Evolutionary conservation across 2,797 vertebrate species (phyloP).

Genomic region (Benthosema pterotum): DNA sequence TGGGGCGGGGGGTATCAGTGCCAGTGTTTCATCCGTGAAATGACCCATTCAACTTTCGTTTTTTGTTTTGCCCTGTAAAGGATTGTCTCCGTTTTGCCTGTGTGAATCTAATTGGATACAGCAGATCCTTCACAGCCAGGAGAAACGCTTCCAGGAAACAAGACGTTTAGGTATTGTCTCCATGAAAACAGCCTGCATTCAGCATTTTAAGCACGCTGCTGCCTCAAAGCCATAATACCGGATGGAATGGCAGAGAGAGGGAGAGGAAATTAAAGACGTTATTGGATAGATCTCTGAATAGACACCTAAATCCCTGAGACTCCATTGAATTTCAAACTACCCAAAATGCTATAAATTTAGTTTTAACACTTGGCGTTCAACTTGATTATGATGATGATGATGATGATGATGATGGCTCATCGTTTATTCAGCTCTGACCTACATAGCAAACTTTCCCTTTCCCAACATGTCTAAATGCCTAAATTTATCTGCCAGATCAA

Average conservation of each 20-base stretch:
- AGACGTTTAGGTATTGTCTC: conserved; percentile 68
- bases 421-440: conserved; percentile 59
- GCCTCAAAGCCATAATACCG: conserved; percentile 32
- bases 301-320: conserved; percentile 39
- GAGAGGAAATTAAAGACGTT: conserved; percentile 34
- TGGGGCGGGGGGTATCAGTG: conserved; percentile 32
- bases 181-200: conserved; percentile 44
- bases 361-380: conserved; percentile 51
- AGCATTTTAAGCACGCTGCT: conserved; percentile 57
- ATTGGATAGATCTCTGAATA: conserved; percentile 59
- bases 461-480: conserved; percentile 22
- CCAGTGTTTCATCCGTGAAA: conserved; percentile 67
- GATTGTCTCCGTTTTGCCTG: conserved; percentile 57
- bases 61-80: conserved; percentile 50
- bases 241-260: conserved; percentile 39
- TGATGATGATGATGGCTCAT: conserved; percentile 6
- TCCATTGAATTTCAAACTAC: conserved; percentile 45
- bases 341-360: conserved; percentile 38
- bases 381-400: too few species aligned
- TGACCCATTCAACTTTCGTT: conserved; percentile 68
- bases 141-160: conserved; percentile 66
- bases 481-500: conserved; percentile 54
- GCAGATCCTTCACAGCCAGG: conserved; percentile 37
- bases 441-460: conserved; percentile 48
- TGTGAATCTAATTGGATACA: conserved; percentile 71